Conservation (phyloP, 2,888 invertebrate genomes). For the Hartigia nigra region DNA sequence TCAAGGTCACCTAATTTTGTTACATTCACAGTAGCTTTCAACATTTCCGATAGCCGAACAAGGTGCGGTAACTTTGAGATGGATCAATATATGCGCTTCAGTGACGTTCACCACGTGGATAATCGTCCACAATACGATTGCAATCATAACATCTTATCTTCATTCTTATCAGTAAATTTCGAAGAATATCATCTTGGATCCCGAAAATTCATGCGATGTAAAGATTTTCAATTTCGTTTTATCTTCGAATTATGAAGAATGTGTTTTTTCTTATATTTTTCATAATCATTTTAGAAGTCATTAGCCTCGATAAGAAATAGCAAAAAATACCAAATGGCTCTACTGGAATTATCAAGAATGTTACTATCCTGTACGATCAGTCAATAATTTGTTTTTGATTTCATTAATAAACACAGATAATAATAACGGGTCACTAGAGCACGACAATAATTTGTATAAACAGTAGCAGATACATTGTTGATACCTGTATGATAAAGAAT, state of each 20-base stretch:
- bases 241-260: too few relatives aligned
- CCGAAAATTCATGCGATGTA: not conserved
- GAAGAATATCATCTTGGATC: not conserved
- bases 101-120: not conserved
- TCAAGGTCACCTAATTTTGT: not conserved
- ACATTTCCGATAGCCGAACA: not conserved
- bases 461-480: not conserved
- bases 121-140: not conserved
- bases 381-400: not conserved
- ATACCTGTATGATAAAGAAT: not conserved
- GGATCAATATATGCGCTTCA: not conserved
- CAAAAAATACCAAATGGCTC: too few relatives aligned
- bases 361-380: not conserved
- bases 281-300: too few relatives aligned
- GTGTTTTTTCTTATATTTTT: too few relatives aligned
- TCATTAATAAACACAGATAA: not conserved
- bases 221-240: not conserved
- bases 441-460: not conserved
- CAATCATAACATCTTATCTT: not conserved
- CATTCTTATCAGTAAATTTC: not conserved
- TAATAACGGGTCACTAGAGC: not conserved
- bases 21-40: not conserved
- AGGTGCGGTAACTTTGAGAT: not conserved
- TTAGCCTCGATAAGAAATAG: too few relatives aligned
- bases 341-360: not conserved